Evolutionary conservation across 1,140 invertebrate genomes (phyloP), one percentile per base, ranked within the genome.

Genomic region (Cryptotermes secundus): DNA sequence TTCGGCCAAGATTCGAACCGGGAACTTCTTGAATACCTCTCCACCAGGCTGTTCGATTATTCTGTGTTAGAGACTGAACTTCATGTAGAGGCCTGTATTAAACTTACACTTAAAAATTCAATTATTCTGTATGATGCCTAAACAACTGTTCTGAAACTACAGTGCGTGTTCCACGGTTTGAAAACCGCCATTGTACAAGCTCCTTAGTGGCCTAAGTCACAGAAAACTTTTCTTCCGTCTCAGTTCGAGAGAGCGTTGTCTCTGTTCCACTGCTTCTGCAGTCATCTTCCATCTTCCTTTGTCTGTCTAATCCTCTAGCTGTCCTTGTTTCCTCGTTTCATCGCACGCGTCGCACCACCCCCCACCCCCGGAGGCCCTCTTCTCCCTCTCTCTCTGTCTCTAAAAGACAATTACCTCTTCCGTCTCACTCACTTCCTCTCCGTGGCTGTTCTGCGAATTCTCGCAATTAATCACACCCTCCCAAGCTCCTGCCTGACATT

Each of bases 381-480:
- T 80, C 80, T 10, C 79, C 6, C n/a, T 16, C n/a, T 19, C 26
- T 31, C n/a, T 79, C 79, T 35, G 34, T 80, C 80, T 80, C 36
- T 53, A 45, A 82, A 82, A 82, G 81, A 82, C 81, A 82, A 82
- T 82, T 82, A 82, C 83, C 34, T 80, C 53, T n/a, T 34, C 49
- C 7, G 59, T 31, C 83, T 45, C 83, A 31, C 72, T 84, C 83
- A 24, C 36, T 80, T 72, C 34, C 72, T 83, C 83, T 45, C 83
- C 19, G 35, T 84, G 72, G 72, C 83, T 42, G 72, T 65, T 84
- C 83, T n/a, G 34, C 83, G 83, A 84, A 84, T 84, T 65, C 84
- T 85, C 53, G 84, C 84, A 85, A 85, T 85, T 85, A 85, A 85
- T 85, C 84, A 85, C 84, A 85, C 80, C 35, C 84, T 38, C 26